These are phyloP conservation scores for Cephus pygmeus DNA, from an alignment of 2,888 invertebrate species.

Conservation along the genomic window DNA sequence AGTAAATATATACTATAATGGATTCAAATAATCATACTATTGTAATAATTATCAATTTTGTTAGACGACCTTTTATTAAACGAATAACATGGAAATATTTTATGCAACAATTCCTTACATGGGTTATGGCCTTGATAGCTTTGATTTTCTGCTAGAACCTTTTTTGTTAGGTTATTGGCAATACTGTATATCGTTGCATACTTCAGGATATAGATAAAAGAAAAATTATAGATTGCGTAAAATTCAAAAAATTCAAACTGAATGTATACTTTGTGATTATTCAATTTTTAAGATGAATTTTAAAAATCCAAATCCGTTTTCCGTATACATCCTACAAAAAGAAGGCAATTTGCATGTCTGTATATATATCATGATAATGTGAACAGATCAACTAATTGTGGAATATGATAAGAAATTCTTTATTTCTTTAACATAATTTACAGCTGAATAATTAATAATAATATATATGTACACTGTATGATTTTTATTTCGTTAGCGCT, in stretches of 20 bases:
- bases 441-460: conserved; percentile 36
- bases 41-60: background rate
- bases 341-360: background rate
- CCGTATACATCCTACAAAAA: background rate
- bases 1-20: background rate
- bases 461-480: conserved; percentile 40
- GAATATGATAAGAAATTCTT: conserved; percentile 6
- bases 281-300: background rate
- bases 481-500: conserved; percentile 38
- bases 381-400: background rate
- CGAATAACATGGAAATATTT: background rate
- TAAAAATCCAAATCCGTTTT: background rate
- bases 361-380: background rate
- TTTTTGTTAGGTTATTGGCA: background rate
- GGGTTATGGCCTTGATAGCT: background rate
- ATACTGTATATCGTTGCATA: background rate
- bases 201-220: background rate
- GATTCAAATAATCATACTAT: background rate
- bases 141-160: background rate
- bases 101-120: background rate
- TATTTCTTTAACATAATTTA: conserved; percentile 23
- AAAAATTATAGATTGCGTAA: background rate
- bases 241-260: background rate
- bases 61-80: background rate
- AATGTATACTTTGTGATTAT: background rate